Evolutionary conservation across 2,888 invertebrate species (phyloP).

Genomic region (Andrena bucephala): DNA sequence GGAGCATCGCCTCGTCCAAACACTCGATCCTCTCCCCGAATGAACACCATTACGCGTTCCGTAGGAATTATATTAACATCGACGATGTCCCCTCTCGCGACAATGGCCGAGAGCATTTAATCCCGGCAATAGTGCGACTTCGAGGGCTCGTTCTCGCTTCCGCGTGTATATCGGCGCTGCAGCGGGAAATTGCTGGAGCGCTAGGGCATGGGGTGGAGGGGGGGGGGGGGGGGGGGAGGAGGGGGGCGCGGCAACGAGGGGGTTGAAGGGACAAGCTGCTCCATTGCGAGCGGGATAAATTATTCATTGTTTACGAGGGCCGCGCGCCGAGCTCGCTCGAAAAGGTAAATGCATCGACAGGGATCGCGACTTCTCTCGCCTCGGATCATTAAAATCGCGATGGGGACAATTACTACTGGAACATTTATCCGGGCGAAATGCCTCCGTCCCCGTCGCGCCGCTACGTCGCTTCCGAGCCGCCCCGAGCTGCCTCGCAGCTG

Average conservation of each 20-base stretch:
- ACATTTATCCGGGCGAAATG: constrained; percentile 11
- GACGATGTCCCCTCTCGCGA: constrained; percentile 46
- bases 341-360: constrained; percentile 59
- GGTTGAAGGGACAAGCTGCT: constrained; percentile 19
- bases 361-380: constrained; percentile 55
- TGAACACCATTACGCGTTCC: constrained; percentile 17
- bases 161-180: constrained; percentile 37
- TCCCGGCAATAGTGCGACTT: constrained; percentile 58
- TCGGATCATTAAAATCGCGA: constrained; percentile 66
- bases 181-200: constrained; percentile 47
- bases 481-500: constrained; percentile 22
- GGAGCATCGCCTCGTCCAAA: constrained; percentile 29
- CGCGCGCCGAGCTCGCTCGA: constrained; percentile 42
- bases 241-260: neutral
- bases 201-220: neutral
- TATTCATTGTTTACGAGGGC: constrained; percentile 71
- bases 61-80: constrained; percentile 55
- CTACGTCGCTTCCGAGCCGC: constrained; percentile 13
- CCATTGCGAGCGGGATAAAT: constrained; percentile 64
- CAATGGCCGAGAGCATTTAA: constrained; percentile 55
- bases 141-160: constrained; percentile 50
- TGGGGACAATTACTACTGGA: constrained; percentile 49
- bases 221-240: neutral
- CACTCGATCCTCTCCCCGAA: constrained; percentile 40
- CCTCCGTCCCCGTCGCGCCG: neutral